A percentile compares a stretch with the other conserved stretches of the same genome.
phyloP scores from a whole-genome alignment of 2,888 invertebrate genomes.

The Rhamnusium bicolor region DNA sequence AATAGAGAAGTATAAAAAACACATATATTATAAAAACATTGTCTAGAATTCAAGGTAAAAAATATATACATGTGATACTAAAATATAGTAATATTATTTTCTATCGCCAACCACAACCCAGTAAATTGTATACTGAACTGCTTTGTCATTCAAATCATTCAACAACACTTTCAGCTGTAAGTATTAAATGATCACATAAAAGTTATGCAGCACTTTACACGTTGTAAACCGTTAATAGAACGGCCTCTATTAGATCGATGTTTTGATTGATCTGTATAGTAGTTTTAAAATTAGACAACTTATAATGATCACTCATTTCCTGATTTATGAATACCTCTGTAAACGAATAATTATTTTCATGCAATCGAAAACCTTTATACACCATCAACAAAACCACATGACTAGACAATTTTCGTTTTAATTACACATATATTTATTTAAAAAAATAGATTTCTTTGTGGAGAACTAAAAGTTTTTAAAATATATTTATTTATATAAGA shows the following conservation, averaged over 20 bases:
- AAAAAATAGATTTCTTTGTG: too few species aligned
- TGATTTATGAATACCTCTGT: not conserved
- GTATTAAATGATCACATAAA: not conserved
- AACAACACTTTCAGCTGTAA: not conserved
- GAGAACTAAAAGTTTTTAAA: too few species aligned
- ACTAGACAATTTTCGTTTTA: not conserved
- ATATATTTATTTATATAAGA: too few species aligned
- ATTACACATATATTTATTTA: too few species aligned
- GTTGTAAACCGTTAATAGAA: conserved; percentile 8
- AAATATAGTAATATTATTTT: too few species aligned
- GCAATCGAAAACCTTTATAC: not conserved
- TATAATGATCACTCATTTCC: not conserved
- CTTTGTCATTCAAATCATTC: not conserved
- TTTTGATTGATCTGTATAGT: conserved; percentile 1
- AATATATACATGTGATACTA: too few species aligned
- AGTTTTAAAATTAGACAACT: conserved; percentile 9
- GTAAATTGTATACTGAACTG: not conserved
- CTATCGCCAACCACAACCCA: too few species aligned
- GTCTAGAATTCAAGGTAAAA: too few species aligned
- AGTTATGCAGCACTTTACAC: not conserved
- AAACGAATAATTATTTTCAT: not conserved
- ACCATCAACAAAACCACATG: not conserved
- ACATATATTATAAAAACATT: too few species aligned
- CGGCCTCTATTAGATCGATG: conserved; percentile 6
- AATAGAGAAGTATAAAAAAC: too few species aligned